These are phyloP conservation scores for Galerucella calmariensis DNA, from an alignment of 2,888 invertebrate species.

Conservation along the genomic window DNA sequence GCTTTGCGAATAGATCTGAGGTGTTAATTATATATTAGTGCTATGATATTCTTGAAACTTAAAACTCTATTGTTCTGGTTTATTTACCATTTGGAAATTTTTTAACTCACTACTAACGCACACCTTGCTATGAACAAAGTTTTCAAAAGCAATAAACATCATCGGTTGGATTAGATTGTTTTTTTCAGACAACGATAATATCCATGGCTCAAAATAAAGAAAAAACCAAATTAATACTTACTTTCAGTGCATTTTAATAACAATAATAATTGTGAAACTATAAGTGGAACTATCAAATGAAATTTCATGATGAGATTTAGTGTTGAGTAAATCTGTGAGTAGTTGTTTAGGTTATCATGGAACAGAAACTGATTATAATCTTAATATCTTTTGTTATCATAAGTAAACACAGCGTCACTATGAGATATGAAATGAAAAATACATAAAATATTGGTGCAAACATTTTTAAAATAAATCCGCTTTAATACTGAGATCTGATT, in stretches of 20 bases:
- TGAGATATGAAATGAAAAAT: neutral
- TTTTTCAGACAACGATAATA: too few species aligned
- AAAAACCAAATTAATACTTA: neutral
- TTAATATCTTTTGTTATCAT: constrained; percentile 14
- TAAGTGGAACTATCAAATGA: neutral
- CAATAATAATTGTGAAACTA: neutral
- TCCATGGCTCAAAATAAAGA: neutral
- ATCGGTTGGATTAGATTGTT: too few species aligned
- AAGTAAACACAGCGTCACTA: constrained; percentile 10
- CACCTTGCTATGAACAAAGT: too few species aligned
- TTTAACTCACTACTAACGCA: too few species aligned
- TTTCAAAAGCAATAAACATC: too few species aligned
- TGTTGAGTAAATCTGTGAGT: neutral
- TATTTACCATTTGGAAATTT: too few species aligned
- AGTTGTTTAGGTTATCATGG: neutral
- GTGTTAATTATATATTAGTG: too few species aligned
- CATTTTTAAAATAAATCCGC: neutral
- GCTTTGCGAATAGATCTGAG: too few species aligned
- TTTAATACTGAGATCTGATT: too few species aligned
- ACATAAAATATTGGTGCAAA: neutral
- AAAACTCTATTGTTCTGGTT: too few species aligned
- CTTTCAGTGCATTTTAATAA: neutral
- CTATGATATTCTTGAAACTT: too few species aligned
- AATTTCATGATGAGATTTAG: neutral
- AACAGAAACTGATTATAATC: constrained; percentile 19